Base-by-base conservation (phyloP, 2,888 invertebrate species). In the Oasisia sp. region DNA sequence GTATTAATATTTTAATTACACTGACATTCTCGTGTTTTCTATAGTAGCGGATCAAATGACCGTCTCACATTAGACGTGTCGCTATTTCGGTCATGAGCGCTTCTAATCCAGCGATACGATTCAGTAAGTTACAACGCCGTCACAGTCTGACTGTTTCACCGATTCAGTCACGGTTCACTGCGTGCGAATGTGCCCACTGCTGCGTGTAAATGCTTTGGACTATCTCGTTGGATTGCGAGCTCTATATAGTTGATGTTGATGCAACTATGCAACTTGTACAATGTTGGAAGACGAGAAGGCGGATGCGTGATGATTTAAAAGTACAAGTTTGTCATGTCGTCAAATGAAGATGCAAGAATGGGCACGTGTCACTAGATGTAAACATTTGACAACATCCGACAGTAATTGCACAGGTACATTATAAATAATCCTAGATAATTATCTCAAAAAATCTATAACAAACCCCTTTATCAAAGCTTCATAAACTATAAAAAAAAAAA, bases 71-170 rank as follows among this genome's bases (percentile, higher is more conserved):
- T 74, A 74, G 74, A 74, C 74, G 14, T 74, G 27, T 74, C 74
- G 74, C 74, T 19, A 74, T 74, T 74, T 74, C 74, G 19, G 74
- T 74, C 74, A 74, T 74, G 74, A 74, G 74, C 74, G 74, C n/a
- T n/a, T 74, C 74, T 74, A 74, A 74, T 74, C 4, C 74, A 74
- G 74, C 74, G 27, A 74, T 74, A 19, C 4, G 74, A 27, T 74
- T 74, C 74, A 74, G 27, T 27, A 27, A 74, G 74, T 74, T 74
- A 27, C 74, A 19, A n/a, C n/a, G 74, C 19, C 19, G 74, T 74
- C 74, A 74, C 74, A 19, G 74, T 74, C 27, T 74, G n/a, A 7
- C 74, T 74, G 74, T 74, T 74, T 27, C 0, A 7, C 74, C 74
- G 27, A 2, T 74, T 74, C 74, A 74, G 74, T 74, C 27, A 74